Percentiles rank a stretch among this genome's conserved stretches.
These are phyloP conservation scores for Procavia capensis DNA, from an alignment of 2,113 vertebrate species.

Conservation along the genomic window DNA sequence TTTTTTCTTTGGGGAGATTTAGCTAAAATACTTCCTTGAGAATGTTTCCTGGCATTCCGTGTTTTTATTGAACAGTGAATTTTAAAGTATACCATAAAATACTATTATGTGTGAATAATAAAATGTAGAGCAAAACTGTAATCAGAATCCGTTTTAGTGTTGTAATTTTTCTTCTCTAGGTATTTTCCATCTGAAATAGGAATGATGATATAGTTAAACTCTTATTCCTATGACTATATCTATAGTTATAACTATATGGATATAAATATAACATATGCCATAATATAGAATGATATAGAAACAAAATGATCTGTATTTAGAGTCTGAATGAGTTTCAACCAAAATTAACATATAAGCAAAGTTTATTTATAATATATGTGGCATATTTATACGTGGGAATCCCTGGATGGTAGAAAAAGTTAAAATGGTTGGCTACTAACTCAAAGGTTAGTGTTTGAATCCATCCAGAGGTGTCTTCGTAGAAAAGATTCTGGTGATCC, in stretches of 20 bases:
- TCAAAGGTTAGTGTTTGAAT: too few relatives aligned
- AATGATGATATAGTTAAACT: background rate
- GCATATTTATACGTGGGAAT: background rate
- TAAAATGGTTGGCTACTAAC: too few relatives aligned
- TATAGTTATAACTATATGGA: background rate
- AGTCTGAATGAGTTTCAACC: background rate
- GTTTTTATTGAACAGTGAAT: conserved; percentile 41
- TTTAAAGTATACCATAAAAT: conserved; percentile 41
- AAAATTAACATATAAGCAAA: background rate
- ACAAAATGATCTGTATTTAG: background rate
- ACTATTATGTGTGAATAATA: conserved; percentile 27
- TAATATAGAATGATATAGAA: background rate
- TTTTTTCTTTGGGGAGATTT: background rate
- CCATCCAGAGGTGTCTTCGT: too few relatives aligned
- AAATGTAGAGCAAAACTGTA: conserved; percentile 23
- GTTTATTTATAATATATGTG: background rate
- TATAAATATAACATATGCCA: background rate
- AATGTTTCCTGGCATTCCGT: conserved; percentile 43
- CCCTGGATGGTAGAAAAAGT: too few relatives aligned
- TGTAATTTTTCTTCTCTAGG: background rate
- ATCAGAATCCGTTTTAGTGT: background rate
- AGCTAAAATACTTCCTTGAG: background rate
- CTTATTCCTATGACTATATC: background rate
- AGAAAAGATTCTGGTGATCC: too few relatives aligned
- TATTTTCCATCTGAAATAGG: background rate